Conservation (phyloP, 2,797 vertebrate species). For the Heterohyrax brucei region DNA sequence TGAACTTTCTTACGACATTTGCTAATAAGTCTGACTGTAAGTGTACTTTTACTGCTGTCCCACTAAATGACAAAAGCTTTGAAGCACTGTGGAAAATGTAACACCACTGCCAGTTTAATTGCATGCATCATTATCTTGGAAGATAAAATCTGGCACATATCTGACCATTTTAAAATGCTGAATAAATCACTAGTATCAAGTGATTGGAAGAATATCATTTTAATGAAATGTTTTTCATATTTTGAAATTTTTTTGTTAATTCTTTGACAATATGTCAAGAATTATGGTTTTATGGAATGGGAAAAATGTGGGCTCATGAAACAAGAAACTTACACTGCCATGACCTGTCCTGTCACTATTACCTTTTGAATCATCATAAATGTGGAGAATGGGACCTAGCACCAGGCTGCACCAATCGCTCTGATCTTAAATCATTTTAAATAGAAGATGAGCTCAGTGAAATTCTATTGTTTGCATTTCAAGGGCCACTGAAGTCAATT, state of each 20-base stretch:
- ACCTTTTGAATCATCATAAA: too few relatives aligned
- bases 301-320: neutral
- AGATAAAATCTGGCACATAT: neutral
- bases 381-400: too few relatives aligned
- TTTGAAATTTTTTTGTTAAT: neutral
- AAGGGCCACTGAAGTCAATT: neutral
- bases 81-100: neutral
- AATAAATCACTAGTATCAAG: neutral
- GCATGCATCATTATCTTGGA: neutral
- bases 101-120: neutral
- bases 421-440: too few relatives aligned
- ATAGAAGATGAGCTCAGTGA: too few relatives aligned
- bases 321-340: neutral
- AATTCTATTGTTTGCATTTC: neutral
- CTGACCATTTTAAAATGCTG: neutral
- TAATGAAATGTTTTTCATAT: neutral
- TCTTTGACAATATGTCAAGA: neutral
- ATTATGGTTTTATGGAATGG: neutral
- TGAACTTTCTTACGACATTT: neutral
- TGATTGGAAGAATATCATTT: neutral
- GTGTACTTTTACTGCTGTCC: neutral
- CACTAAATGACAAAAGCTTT: neutral
- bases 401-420: too few relatives aligned
- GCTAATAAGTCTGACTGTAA: neutral
- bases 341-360: too few relatives aligned